Base-by-base conservation (phyloP, 2,797 vertebrate genomes). In the Buceros bicornis region DNA sequence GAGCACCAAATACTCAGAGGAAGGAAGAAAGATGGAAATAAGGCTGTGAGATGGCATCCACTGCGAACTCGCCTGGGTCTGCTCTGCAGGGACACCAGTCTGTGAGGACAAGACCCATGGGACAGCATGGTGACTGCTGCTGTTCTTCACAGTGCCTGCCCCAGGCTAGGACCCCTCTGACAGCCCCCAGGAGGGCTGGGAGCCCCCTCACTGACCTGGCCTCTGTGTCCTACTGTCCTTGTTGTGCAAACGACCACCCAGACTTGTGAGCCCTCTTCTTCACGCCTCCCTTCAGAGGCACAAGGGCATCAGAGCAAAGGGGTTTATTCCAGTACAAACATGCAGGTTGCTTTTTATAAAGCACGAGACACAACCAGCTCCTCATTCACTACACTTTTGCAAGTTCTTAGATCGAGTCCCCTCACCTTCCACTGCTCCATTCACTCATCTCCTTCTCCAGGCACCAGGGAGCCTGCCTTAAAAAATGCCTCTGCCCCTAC, bases 191-290 rank as follows among this genome's bases (percentile, higher is more conserved):
- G 31, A 56, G 62, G 28, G 28, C 28, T 53, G 51, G 15, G 45
- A 54, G 11, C 45, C 35, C 47, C n/a, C 77, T 71, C 51, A 2
- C 70, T n/a, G 82, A 13, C 24, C 33, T 10, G 20, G 28, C 3
- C 62, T 16, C 28, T 2, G 0, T 2, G 6, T 33, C 37, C 50
- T 8, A 9, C 50, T 42, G 12, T 31, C 43, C 69, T 40, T 3
- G 4, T 53, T 42, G 50, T 22, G 50, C 37, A 31, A 87, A 64
- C 1, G 1, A 35, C 53, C 6, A 1, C 16, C 33, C 47, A 13
- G 21, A 22, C 7, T 13, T 18, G 0, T 0, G 2, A 65, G 20
- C 3, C 35, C 6, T 29, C 43, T 45, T 48, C 72, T 45, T 48
- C 72, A 45, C 64, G 33, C 7, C 45, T 79, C 57, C 53, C 40